Evolutionary conservation across 1,140 invertebrate genomes (phyloP), one percentile per base, ranked within the genome.

Genomic region (Brachionus angularis): DNA sequence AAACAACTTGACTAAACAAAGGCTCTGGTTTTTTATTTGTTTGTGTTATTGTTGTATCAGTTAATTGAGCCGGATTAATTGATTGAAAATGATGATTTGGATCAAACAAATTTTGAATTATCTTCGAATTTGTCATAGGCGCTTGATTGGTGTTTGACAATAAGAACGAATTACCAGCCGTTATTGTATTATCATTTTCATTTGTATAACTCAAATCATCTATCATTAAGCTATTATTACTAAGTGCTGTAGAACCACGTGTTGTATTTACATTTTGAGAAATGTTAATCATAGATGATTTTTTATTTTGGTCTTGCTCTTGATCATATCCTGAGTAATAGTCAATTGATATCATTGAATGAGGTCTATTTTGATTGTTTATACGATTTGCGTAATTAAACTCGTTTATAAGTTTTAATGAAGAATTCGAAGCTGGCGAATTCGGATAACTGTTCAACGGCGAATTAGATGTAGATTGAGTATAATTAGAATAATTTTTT

Each of bases 61-160:
- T 39, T 12, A 39, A 8, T 42, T 58, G 16, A 25, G 33, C 18
- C 3, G 53, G 21, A 12, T 16, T 36, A 23, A 58, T 58, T 16
- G 53, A 23, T 7, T 58, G 33, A 58, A 58, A 39, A 16, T 58
- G 33, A 58, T 58, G 53, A 58, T 58, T 58, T 23, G 53, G 53
- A 58, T 58, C 33, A 23, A 58, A 58, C 5, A 58, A 5, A 23
- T 23, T 58, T 58, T n/a, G 27, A 36, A 39, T 23, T n/a, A 58
- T 58, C 27, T 12, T 34, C 33, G 14, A 18, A 21, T 3, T 39
- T 7, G 10, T 39, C 39, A 8, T 31, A 58, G 10, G 53, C 33
- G n/a, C 39, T 58, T 14, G 39, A 42, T 39, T 21, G 36, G 21
- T 21, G 29, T 7, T 14, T 18, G 12, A 27, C 29, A 55, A n/a